Evolutionary conservation across 2,113 vertebrate species (phyloP).

Genomic region (Takifugu flavidus): DNA sequence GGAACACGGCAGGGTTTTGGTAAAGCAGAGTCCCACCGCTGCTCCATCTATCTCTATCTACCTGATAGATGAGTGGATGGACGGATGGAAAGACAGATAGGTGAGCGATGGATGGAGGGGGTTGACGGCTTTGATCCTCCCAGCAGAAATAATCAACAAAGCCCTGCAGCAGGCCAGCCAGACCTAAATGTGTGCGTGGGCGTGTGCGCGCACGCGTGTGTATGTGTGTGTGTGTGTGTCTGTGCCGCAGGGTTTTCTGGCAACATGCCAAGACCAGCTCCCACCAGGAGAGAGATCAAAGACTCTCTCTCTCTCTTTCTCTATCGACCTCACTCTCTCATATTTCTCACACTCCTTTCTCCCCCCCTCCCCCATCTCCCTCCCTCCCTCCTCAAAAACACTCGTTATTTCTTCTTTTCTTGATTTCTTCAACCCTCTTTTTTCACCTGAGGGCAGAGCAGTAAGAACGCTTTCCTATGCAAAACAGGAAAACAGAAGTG

Average conservation of each 20-base stretch:
- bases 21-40: not conserved
- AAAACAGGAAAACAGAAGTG: conserved; percentile 18
- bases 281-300: conserved; percentile 71
- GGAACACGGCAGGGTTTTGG: too few species aligned
- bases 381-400: conserved; percentile 27
- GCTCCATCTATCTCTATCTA: not conserved
- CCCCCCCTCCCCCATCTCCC: not conserved
- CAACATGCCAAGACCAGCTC: conserved; percentile 62
- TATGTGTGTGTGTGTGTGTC: conserved; percentile 29
- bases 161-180: conserved; percentile 72
- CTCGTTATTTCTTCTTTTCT: conserved; percentile 29
- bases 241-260: conserved; percentile 60
- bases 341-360: conserved; percentile 44
- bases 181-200: conserved; percentile 43
- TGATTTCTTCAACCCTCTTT: conserved; percentile 32
- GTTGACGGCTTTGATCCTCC: conserved; percentile 75
- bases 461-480: conserved; percentile 31
- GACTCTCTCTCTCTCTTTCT: conserved; percentile 31
- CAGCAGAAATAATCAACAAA: conserved; percentile 82
- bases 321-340: conserved; percentile 38
- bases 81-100: conserved; percentile 14
- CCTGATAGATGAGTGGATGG: conserved; percentile 27
- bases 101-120: conserved; percentile 36
- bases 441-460: conserved; percentile 21
- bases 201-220: conserved; percentile 11